Evolutionary conservation across 2,797 vertebrate genomes (phyloP).

Genomic region (Cirrhinus mrigala): DNA sequence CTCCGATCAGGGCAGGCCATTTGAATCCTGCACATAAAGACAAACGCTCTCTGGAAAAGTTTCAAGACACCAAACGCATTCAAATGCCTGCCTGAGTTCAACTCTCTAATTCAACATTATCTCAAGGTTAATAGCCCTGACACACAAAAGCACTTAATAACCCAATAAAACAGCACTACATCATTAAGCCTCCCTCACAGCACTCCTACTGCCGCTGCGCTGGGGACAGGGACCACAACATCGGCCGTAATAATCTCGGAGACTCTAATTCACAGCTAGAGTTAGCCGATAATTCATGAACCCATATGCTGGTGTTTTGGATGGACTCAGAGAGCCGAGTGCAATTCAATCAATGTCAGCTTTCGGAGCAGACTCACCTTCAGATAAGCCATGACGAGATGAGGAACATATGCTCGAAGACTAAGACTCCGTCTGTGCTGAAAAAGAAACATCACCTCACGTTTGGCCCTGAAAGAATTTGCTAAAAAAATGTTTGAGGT

Average conservation of each 20-base stretch:
- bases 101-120: conserved; percentile 72
- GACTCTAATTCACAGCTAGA: conserved; percentile 61
- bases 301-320: conserved; percentile 60
- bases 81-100: conserved; percentile 67
- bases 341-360: conserved; percentile 62
- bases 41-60: conserved; percentile 60
- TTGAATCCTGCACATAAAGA: conserved; percentile 61
- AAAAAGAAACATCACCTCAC: background rate
- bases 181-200: conserved; percentile 64
- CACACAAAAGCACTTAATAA: conserved; percentile 75
- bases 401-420: conserved; percentile 60
- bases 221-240: conserved; percentile 54
- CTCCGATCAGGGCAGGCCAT: conserved; percentile 61
- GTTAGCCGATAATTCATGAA: conserved; percentile 59
- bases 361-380: conserved; percentile 50
- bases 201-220: conserved; percentile 56
- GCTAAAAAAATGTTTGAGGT: too few species aligned
- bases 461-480: conserved; percentile 40
- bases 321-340: conserved; percentile 50
- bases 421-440: background rate
- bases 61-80: conserved; percentile 71
- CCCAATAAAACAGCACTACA: conserved; percentile 75
- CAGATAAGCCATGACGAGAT: conserved; percentile 46
- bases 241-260: conserved; percentile 60
- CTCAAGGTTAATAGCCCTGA: conserved; percentile 79